Base-by-base conservation (phyloP, 2,113 vertebrate species). In the Epinephelus cyanopodus region DNA sequence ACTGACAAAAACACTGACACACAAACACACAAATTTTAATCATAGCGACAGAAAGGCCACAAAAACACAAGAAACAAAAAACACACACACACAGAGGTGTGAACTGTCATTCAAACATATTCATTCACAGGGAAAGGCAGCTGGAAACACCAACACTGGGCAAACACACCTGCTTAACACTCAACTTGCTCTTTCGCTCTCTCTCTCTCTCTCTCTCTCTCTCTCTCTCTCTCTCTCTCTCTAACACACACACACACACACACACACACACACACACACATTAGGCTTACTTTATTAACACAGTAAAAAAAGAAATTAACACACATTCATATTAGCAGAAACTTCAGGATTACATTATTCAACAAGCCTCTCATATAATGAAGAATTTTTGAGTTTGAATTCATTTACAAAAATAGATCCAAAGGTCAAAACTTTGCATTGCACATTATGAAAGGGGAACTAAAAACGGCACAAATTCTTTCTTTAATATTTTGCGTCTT, bases 1-100 rank as follows among this genome's bases (percentile, higher is more conserved):
- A 11, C 71, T 19, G 8, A 60, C 77, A 53, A 29, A 81, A 76
- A 82, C 14, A 27, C 69, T 39, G 52, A 75, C 58, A 54, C 52
- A 60, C 50, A 47, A 23, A 66, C 37, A 66, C 3, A 60, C 68
- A 74, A 4, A 64, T 19, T 74, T 70, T 70, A 18, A 53, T 76
- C 29, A 48, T 47, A 21, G 39, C 48, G 33, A 33, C 54, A 53
- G 29, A 58, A 14, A 79, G 69, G n/a, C 53, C 52, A 77, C 68
- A 82, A 23, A 77, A 19, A 62, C 66, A 68, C 71, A 65, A 62
- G 4, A 17, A 14, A 37, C 6, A 58, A 29, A 64, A 69, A 45
- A 56, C 9, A 64, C 56, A 72, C 23, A 48, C 37, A 27, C n/a
- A 69, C 29, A 6, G 63, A 84, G 67, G 87, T 87, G 87, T 83